phyloP scores from a whole-genome alignment of 2,797 vertebrate genomes.

The Sparus aurata region DNA sequence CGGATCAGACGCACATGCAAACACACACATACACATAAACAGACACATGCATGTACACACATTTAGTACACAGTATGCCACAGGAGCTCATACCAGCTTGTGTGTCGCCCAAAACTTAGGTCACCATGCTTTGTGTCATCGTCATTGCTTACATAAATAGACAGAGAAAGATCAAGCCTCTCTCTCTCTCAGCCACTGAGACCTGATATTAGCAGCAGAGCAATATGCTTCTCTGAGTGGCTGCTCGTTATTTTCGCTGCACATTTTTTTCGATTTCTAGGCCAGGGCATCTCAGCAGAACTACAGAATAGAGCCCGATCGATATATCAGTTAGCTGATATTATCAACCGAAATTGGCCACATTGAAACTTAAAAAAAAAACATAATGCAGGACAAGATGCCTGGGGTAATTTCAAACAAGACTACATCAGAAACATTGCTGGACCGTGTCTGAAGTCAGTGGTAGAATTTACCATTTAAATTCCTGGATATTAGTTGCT shows the following conservation, averaged over 20 bases:
- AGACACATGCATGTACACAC: conserved; percentile 28
- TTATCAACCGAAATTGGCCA: too few relatives aligned
- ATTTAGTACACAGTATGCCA: conserved; percentile 12
- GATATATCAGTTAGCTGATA: too few relatives aligned
- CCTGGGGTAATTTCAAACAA: too few relatives aligned
- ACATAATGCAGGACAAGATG: too few relatives aligned
- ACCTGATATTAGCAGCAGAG: conserved; percentile 33
- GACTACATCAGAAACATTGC: too few relatives aligned
- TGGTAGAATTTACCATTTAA: too few relatives aligned
- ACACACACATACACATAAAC: conserved; percentile 52
- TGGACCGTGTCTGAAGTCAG: too few relatives aligned
- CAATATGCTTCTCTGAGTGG: conserved; percentile 7
- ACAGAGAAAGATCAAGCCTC: conserved; percentile 22
- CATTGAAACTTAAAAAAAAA: too few relatives aligned
- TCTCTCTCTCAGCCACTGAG: not conserved
- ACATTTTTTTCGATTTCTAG: too few relatives aligned
- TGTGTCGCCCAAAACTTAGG: conserved; percentile 34
- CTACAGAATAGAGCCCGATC: too few relatives aligned
- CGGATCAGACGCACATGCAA: conserved; percentile 65
- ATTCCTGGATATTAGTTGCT: too few relatives aligned
- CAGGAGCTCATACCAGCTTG: conserved; percentile 27
- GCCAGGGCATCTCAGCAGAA: too few relatives aligned
- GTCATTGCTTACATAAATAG: conserved; percentile 38
- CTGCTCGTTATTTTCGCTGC: conserved; percentile 21
- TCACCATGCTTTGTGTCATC: conserved; percentile 42